These are phyloP conservation scores for Neoarius graeffei DNA, from an alignment of 2,113 vertebrate species.

Conservation along the genomic window DNA sequence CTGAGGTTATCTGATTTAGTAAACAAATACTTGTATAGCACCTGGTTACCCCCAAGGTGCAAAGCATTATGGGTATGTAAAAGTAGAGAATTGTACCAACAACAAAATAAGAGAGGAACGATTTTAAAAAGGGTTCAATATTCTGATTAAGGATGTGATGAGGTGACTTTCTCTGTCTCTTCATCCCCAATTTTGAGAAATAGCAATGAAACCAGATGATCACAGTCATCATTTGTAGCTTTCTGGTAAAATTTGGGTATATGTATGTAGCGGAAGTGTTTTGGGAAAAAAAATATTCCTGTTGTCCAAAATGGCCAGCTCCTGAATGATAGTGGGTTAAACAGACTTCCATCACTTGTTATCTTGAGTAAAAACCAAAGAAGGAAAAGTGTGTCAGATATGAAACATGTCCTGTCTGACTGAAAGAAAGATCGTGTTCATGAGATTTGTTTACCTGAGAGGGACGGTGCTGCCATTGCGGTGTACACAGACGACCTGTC, in stretches of 20 bases:
- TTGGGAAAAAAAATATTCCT: neutral
- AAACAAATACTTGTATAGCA: no score
- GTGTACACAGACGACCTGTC: slow-evolving; percentile 86
- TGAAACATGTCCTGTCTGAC: neutral
- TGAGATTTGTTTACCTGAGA: slow-evolving; percentile 76
- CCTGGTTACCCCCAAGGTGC: no score
- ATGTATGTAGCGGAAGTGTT: neutral
- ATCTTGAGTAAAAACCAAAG: neutral
- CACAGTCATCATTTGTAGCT: no score
- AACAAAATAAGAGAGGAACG: neutral
- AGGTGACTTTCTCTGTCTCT: neutral
- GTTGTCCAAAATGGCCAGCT: no score
- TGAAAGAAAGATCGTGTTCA: neutral
- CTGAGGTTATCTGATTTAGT: no score
- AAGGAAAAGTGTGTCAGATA: no score
- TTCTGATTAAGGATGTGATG: neutral
- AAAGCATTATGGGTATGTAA: no score
- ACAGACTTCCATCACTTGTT: neutral
- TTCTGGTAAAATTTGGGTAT: no score
- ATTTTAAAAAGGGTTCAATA: neutral
- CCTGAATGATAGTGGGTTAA: neutral
- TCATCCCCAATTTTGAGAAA: neutral
- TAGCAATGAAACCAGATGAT: neutral
- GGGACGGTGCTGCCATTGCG: slow-evolving; percentile 83
- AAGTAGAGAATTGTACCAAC: no score